Base-by-base conservation (phyloP, 2,113 vertebrate species). In the Corydoras sp. region DNA sequence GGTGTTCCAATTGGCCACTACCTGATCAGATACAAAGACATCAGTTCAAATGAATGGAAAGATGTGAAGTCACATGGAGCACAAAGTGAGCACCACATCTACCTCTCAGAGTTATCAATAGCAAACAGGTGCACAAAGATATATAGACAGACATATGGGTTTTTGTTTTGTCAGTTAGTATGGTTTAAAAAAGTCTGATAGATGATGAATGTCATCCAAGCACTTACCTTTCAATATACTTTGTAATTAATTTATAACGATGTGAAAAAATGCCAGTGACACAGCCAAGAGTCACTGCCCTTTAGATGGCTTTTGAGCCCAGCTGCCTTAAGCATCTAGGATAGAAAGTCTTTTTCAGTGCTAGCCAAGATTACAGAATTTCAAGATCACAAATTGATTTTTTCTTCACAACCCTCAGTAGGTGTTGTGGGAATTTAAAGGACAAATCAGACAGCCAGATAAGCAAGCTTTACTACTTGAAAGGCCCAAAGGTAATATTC, bases 1-100 rank as follows among this genome's bases (percentile, higher is more conserved):
- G 97, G 97, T 0, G 96, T 99, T 0, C 97, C 97, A 64, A 98
- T 99, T 76, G 92, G 94, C 83, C 93, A 95, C 83, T 99, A 98
- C 82, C 91, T 96, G 88, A 93, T 98, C 78, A 92, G 94, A 87
- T 90, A 94, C 78, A 98, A 95, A 83, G 96, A 98, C 77, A 84
- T 90, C 48, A 79, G 91, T 32, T 92, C 93, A 4, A 92, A 93
- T 78, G 95, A 91, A 43, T 98, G 95, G 97, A 97, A 91, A 87
- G 90, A 94, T 77, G 91, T 96, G 69, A 92, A 81, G 81, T 98
- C 97, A n/a, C 93, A 95, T 86, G 95, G 94, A 81, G 88, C 92
- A 79, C 95, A 97, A 84, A 99, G 97, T 99, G 81, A 97, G 96
- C 94, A 56, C 3, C 12, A 24, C 58, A 18, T 49, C 5, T 48